Percentiles rank a stretch among this genome's conserved stretches.
Evolutionary conservation across 2,113 vertebrate species (phyloP).

Genomic region (Sinosuthora webbiana): DNA sequence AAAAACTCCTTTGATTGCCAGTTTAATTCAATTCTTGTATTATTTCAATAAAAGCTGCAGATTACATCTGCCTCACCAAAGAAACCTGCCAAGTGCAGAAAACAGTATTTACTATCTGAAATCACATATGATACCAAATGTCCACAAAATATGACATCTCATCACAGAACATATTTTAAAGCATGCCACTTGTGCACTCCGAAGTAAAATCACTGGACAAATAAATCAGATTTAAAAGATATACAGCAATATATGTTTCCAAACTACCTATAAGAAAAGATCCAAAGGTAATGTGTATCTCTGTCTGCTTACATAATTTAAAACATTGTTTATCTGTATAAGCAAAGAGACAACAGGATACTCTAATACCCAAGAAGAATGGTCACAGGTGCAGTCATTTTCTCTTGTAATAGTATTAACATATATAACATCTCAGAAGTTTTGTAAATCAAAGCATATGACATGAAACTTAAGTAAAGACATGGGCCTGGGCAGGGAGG

Average conservation of each 20-base stretch:
- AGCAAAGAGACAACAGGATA: not conserved
- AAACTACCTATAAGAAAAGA: not conserved
- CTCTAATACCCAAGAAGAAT: not conserved
- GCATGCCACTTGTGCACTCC: not conserved
- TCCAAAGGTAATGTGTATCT: not conserved
- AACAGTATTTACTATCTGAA: not conserved
- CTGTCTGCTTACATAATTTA: not conserved
- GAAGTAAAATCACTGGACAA: not conserved
- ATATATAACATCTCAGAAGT: not conserved
- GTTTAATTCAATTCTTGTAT: not conserved
- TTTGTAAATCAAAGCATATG: not conserved
- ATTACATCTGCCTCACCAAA: not conserved
- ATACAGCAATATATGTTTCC: not conserved
- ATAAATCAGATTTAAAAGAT: not conserved
- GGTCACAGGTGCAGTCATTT: not conserved
- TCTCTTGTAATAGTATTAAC: not conserved
- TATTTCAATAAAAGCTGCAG: not conserved
- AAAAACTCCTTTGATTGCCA: not conserved
- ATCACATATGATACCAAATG: not conserved
- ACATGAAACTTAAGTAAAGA: not conserved
- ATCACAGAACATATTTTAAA: not conserved
- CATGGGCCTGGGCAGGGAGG: fast-evolving
- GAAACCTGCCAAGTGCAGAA: not conserved
- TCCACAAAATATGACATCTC: not conserved
- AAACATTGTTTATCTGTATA: not conserved